phyloP scores from a whole-genome alignment of 2,113 vertebrate species.

The Puma concolor region DNA sequence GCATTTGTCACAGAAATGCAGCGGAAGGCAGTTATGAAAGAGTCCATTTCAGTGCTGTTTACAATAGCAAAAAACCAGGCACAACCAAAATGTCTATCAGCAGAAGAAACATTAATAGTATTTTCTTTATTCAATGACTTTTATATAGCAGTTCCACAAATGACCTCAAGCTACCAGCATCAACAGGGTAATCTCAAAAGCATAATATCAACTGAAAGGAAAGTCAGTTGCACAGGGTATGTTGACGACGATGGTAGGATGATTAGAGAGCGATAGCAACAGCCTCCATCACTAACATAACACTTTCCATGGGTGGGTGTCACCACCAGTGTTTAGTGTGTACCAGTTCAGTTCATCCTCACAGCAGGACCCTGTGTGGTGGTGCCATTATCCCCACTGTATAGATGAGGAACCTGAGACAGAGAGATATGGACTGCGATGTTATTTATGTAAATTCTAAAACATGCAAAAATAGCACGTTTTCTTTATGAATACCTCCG shows the following conservation, averaged over 20 bases:
- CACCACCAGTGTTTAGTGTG: rapidly evolving
- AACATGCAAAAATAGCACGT: neutral
- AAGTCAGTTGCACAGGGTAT: neutral
- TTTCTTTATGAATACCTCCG: neutral
- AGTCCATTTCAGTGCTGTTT: neutral
- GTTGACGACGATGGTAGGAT: neutral
- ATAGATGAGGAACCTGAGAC: neutral
- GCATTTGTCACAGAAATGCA: neutral
- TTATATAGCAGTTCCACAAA: neutral
- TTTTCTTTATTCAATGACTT: neutral
- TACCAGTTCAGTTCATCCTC: neutral
- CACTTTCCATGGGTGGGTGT: rapidly evolving
- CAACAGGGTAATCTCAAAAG: neutral
- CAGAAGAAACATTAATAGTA: neutral
- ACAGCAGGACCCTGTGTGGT: neutral
- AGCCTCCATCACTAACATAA: rapidly evolving
- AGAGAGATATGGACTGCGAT: neutral
- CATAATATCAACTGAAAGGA: too few relatives aligned
- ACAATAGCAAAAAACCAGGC: neutral
- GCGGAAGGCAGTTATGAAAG: too few relatives aligned
- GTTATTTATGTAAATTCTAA: neutral
- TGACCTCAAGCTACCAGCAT: neutral
- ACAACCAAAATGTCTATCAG: neutral
- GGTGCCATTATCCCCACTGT: too few relatives aligned
- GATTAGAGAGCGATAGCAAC: neutral